Evolutionary conservation across 1,140 invertebrate species (phyloP).

Genomic region (Leguminivora glycinivorella): DNA sequence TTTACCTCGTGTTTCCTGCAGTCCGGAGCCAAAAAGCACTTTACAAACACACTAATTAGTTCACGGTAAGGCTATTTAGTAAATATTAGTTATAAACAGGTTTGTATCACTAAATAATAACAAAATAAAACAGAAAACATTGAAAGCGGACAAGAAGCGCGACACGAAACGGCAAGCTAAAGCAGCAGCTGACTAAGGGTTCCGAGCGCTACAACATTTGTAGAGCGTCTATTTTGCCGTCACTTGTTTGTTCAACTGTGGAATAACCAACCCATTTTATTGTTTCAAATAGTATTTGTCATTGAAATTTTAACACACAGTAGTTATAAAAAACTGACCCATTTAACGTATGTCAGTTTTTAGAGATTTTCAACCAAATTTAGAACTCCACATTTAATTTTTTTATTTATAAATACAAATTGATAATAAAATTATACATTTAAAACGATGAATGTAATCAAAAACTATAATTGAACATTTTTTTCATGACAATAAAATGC

Average conservation of each 20-base stretch:
- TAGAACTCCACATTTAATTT: neutral
- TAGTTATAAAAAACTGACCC: neutral
- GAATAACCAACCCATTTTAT: neutral
- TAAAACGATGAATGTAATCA: neutral
- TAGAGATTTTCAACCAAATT: neutral
- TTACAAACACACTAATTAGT: conserved; percentile 66
- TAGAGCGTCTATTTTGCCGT: conserved; percentile 41
- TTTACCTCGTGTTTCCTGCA: conserved; percentile 71
- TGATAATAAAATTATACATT: neutral
- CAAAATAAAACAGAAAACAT: conserved; percentile 80
- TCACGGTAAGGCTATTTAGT: conserved; percentile 62
- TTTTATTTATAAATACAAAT: neutral
- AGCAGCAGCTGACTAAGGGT: conserved; percentile 79
- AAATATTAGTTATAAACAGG: conserved; percentile 72
- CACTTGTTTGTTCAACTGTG: neutral
- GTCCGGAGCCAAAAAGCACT: conserved; percentile 65
- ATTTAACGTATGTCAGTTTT: neutral
- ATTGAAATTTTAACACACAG: neutral
- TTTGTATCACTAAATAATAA: conserved; percentile 79
- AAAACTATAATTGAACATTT: conserved; percentile 9
- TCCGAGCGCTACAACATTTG: conserved; percentile 63
- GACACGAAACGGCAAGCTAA: conserved; percentile 79
- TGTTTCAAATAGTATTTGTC: neutral
- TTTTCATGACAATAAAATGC: conserved; percentile 13
- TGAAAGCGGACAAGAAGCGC: conserved; percentile 80